Evolutionary conservation across 2,113 vertebrate species (phyloP).

Genomic region (Symphodus melops): DNA sequence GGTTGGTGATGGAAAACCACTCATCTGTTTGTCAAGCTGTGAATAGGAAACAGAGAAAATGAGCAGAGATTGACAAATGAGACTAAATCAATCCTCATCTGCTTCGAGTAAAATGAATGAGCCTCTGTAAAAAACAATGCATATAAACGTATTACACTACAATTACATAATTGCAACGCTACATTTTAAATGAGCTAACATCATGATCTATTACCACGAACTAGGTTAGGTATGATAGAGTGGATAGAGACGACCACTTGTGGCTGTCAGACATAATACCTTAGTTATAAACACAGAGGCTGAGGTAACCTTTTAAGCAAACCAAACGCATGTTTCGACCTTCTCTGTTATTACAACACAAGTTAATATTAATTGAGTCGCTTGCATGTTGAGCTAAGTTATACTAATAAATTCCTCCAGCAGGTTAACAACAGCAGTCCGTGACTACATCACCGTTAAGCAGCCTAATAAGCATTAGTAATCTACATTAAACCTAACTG

Average conservation of each 20-base stretch:
- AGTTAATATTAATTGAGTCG: neutral
- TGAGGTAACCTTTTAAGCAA: neutral
- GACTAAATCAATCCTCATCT: neutral
- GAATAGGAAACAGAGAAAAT: conserved; percentile 34
- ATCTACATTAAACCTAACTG: neutral
- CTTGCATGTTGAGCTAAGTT: neutral
- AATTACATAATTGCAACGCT: neutral
- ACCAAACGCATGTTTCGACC: neutral
- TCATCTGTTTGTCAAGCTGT: conserved; percentile 51
- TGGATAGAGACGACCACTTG: conserved; percentile 71
- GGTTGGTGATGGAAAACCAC: conserved; percentile 46
- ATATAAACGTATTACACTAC: neutral
- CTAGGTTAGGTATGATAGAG: neutral
- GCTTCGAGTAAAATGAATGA: neutral
- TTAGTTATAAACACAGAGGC: neutral
- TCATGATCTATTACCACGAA: conserved; percentile 7
- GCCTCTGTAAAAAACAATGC: neutral
- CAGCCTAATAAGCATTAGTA: conserved; percentile 20
- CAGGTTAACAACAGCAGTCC: conserved; percentile 17
- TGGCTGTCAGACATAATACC: conserved; percentile 50
- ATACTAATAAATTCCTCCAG: neutral
- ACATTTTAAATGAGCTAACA: neutral
- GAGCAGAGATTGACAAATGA: neutral
- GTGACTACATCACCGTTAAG: conserved; percentile 26
- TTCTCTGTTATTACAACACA: conserved; percentile 1